These are phyloP conservation scores for Hetaerina titia DNA, from an alignment of 2,888 invertebrate genomes.

Conservation along the genomic window DNA sequence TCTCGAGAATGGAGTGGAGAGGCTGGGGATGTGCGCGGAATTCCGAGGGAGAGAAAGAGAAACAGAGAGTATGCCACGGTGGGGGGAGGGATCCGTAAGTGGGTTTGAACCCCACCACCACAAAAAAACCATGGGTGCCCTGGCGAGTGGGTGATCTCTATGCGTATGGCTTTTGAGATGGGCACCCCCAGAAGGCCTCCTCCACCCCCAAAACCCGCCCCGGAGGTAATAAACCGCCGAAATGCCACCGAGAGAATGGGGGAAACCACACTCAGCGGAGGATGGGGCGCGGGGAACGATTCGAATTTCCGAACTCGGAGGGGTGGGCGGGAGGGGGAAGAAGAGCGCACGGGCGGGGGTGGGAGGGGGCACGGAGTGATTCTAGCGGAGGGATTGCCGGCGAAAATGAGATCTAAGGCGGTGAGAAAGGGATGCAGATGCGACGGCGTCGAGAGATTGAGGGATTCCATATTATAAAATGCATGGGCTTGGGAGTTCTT, in stretches of 20 bases:
- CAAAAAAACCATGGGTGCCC: background rate
- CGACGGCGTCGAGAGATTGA: background rate
- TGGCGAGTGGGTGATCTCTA: slow-evolving; percentile 3
- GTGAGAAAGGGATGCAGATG: slow-evolving; percentile 30
- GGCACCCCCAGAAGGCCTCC: background rate
- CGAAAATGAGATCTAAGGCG: slow-evolving; percentile 52
- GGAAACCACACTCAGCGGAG: background rate
- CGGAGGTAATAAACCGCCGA: slow-evolving; percentile 14
- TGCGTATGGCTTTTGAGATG: slow-evolving; percentile 39
- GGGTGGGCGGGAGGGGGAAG: background rate
- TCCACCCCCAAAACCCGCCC: background rate
- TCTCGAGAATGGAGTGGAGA: background rate
- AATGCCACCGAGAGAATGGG: slow-evolving; percentile 15
- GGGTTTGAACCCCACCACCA: background rate
- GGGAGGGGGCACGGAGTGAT: background rate
- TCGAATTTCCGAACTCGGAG: background rate
- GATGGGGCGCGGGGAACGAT: background rate
- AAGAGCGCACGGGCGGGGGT: background rate
- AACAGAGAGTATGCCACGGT: background rate
- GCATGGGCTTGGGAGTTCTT: slow-evolving; percentile 48
- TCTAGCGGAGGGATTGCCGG: slow-evolving; percentile 19
- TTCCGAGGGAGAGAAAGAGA: background rate
- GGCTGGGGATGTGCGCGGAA: background rate
- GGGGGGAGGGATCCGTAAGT: background rate
- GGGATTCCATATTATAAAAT: slow-evolving; percentile 59